Base-by-base conservation (phyloP, 2,888 invertebrate genomes). In the Agrilus cyanescens region DNA sequence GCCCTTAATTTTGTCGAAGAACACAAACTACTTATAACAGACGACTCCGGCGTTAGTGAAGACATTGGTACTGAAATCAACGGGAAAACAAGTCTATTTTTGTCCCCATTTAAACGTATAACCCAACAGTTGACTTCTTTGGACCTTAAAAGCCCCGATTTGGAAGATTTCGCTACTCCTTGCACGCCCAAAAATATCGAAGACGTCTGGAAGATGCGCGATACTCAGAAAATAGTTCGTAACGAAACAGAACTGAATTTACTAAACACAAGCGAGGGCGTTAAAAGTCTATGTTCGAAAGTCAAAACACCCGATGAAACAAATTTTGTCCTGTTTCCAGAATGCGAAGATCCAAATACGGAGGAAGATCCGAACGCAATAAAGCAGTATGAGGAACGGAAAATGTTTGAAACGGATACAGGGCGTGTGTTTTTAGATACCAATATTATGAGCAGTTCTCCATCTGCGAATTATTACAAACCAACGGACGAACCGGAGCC, bases 401-500 rank as follows among this genome's bases (percentile, higher is more conserved):
- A 51, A 47, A 48, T 50, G 6, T 36, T 52, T n/a, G 62, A 62
- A 40, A 49, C 54, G 1, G 63, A 64, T 50, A 50, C 54, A 5
- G 62, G 59, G 4, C 56, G 62, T 30, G 54, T 59, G 50, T 74
- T 74, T 50, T 55, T 74, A 33, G 74, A 74, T 53, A 73, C 73
- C n/a, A 72, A 63, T 41, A 63, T 62, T 8, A 66, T 66, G 66
- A 64, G 63, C 44, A 66, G 61, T 50, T 78, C 81, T 39, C 79
- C 80, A 18, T 82, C 82, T 12, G 82, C 83, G 2, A 83, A 84
- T 64, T 84, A 83, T 60, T 85, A 85, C 59, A 78, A 83, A 47
- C 83, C 83, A 0, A 82, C 81, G 0, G 84, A 85, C 56, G 85
- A 85, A 57, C 85, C 85, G 0, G 87, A 88, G 58, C 88, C 88